Evolutionary conservation across 2,797 vertebrate species (phyloP), one percentile per base, ranked within the genome.

Genomic region (Gephyroberyx darwinii): DNA sequence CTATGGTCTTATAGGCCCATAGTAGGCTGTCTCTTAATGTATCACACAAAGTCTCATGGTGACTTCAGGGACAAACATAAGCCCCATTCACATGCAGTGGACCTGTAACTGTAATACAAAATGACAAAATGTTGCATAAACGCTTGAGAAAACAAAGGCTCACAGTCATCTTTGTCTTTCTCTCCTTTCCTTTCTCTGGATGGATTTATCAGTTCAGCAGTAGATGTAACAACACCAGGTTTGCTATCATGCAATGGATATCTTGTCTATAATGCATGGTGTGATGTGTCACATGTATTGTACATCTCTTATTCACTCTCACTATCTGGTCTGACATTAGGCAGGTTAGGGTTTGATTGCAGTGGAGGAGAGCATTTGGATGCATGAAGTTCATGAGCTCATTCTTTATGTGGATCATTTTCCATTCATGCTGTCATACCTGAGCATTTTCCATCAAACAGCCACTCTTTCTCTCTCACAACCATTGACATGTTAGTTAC

Each of bases 171-270:
- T 57, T 66, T 72, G 53, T 65, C 50, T 52, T 52, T 20, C 50
- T 52, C 19, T 20, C 35, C 52, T 58, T 78, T 54, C 69, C 68
- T 80, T 65, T 82, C 67, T 86, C 80, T 79, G 81, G 75, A 77
- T 78, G 88, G 89, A 89, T 84, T 47, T 84, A 73, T 85, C 86
- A 74, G 84, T 89, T 83, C 82, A 82, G 63, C 86, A 71, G 77
- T 89, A 91, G 84, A 83, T 87, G 90, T 89, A 78, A 88, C 85
- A 66, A 66, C 83, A 76, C 41, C 84, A 90, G 85, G 91, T 93
- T 92, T 88, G 91, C 84, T 75, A 68, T 85, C 50, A 80, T 69
- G 79, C 72, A 68, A 59, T 87, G 74, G 65, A 74, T 78, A 59
- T 75, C 51, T 59, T 84, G 54, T 81, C 45, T 82, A 8, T 67